Base-by-base conservation (phyloP, 2,888 invertebrate species). In the Macaria liturata region DNA sequence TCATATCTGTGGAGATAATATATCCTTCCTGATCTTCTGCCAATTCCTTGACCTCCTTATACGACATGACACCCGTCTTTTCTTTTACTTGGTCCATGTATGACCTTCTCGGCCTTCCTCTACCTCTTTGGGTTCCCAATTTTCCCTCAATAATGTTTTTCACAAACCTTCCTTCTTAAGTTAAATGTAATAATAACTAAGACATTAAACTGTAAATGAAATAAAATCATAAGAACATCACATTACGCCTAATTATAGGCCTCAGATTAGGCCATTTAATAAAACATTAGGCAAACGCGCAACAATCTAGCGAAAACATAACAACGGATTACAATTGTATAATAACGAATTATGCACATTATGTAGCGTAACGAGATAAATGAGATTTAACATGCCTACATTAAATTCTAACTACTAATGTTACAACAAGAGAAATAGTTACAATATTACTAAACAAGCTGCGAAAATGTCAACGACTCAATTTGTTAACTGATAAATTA, bases 321-420 rank as follows among this genome's bases (percentile, higher is more conserved):
- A 51, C 40, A 32, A 39, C 48, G 40, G 4, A 57, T 54, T 61
- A 54, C 44, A 39, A 56, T 52, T 55, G 49, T 50, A 46, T 32
- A 39, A 34, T 49, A 46, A 54, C 40, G 32, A 45, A 54, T 58
- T 57, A 57, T 49, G 49, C 43, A 46, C 42, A 49, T 66, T 62
- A 63, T 58, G 57, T 61, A 59, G 57, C 59, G 55, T 61, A 61
- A 63, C 64, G 51, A 58, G 53, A 62, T 62, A 37, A 59, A 57
- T 59, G 46, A 55, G 55, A 54, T 53, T 55, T 49, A 55, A 46
- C 47, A 42, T 46, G 48, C 59, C 59, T 48, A 31, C 43, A 32
- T 43, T 39, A 43, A 51, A 47, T 46, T 57, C 37, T n/a, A 47
- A 51, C 31, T 5, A 47, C 30, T 4, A 20, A 47, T 42, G 47